Base-by-base conservation (phyloP, 2,797 vertebrate genomes). In the Lutjanus campechanus region DNA sequence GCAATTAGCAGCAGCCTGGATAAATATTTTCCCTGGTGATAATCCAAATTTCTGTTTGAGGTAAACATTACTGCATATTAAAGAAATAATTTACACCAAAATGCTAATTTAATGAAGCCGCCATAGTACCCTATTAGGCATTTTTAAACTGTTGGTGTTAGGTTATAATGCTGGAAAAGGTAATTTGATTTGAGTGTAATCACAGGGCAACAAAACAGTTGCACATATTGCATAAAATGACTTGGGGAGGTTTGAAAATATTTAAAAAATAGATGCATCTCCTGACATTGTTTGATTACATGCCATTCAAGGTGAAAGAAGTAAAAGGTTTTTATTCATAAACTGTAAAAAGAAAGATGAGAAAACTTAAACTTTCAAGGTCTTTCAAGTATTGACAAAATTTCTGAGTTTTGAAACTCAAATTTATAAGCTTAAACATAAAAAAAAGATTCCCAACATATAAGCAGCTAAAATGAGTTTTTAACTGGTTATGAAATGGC, bases 1-100 rank as follows among this genome's bases (percentile, higher is more conserved):
- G 64, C 51, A 82, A 82, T 83, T 81, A 86, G 71, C 62, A 13
- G 47, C 41, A 59, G 58, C 29, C 58, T 75, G n/a, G 49, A 61
- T 62, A 69, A 78, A 66, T 77, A 25, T 70, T 66, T 84, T 54
- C 1, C 7, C 9, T 36, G 0, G 54, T 70, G 47, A 83, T 56
- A 55, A 71, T 62, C 43, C 0, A 63, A 70, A 70, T 49, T 69
- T 70, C 4, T n/a, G 11, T 77, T 78, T 40, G 11, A 60, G 15
- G 44, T 64, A 62, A 73, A 56, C 51, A 50, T 17, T 17, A 56
- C 13, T 15, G 10, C 40, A 69, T 74, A 51, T 67, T 59, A 43
- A 77, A 77, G 19, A 73, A 63, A 67, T 76, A 1, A n/a, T 75
- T 59, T 72, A 29, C 55, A 40, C 17, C 36, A 60, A 63, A 74